A percentile compares a stretch with the other conserved stretches of the same genome.
Conservation (phyloP, 2,888 invertebrate species). For the Zootermopsis nevadensis region DNA sequence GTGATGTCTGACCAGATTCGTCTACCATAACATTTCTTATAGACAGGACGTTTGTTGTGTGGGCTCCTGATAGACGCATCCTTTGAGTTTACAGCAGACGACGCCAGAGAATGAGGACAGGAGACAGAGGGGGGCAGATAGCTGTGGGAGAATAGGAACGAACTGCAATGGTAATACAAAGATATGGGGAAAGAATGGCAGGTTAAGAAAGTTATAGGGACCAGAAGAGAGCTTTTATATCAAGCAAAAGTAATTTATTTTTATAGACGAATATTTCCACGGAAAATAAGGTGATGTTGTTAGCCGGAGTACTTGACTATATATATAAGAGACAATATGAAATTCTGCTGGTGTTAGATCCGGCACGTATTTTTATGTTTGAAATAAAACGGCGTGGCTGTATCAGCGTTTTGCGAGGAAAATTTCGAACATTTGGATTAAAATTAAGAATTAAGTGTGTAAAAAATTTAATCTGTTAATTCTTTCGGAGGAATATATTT, state of each 20-base stretch:
- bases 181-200: neutral
- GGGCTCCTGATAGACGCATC: neutral
- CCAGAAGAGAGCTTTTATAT: neutral
- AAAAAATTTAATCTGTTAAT: too few relatives aligned
- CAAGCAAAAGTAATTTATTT: conserved; percentile 7
- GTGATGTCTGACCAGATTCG: too few relatives aligned
- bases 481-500: too few relatives aligned
- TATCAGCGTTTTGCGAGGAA: neutral
- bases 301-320: neutral
- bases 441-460: too few relatives aligned
- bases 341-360: neutral
- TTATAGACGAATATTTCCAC: conserved; percentile 17
- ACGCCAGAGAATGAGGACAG: neutral
- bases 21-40: too few relatives aligned
- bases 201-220: neutral
- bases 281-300: neutral
- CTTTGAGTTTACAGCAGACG: neutral
- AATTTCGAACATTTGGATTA: too few relatives aligned
- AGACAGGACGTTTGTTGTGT: too few relatives aligned
- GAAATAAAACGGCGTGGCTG: neutral
- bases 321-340: conserved; percentile 1
- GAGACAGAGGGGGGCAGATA: neutral
- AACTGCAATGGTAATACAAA: neutral
- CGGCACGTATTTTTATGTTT: neutral
- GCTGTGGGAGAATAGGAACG: too few relatives aligned